Evolutionary conservation across 92 coral and sea anemone species (phyloP), one percentile per base, ranked within the genome.

Genomic region (Zoanthus gigantus): DNA sequence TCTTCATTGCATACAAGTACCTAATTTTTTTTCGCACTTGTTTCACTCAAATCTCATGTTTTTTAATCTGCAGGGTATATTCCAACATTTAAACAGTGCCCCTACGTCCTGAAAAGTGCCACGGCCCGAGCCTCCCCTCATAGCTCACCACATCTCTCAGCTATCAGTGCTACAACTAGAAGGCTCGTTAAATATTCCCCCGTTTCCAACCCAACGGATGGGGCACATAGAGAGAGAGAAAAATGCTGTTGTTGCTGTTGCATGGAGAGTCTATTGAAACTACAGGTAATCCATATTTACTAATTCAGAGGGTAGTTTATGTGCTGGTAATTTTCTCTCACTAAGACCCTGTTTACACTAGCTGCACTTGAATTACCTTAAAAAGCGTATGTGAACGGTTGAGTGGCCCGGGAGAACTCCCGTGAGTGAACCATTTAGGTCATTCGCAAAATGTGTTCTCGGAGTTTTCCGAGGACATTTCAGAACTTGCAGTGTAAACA

Each of bases 231-330:
- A n/a, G 78, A 32, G 67, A 48, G 14, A 31, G 65, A 69, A 18
- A 45, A 65, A 17, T 96, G 98, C 37, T 65, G 72, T 2, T 96
- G 98, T 76, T 96, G 98, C 74, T 96, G 98, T 69, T 96, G 98
- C 66, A 88, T 90, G 74, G 95, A 92, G 46, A 92, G 92, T 72
- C 89, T 96, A 30, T 86, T 96, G 37, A 96, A 96, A 83, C 90
- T 96, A 13, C 99, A 96, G 99, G 99, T 79, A 37, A 23, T 1
- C 31, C 8, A 30, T 34, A 34, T 34, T 34, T 34, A 34, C 42
- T 34, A 34, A 34, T 34, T 34, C 2, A 34, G 42, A 34, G 42
- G 3, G 42, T 34, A 34, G 1, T 34, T 34, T 34, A 3, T 34
- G 23, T 34, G 3, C 42, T 34, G 1, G 42, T 34, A 34, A 34